These are phyloP conservation scores for Meriones psammophilus DNA, from an alignment of 2,797 vertebrate genomes.

Conservation along the genomic window DNA sequence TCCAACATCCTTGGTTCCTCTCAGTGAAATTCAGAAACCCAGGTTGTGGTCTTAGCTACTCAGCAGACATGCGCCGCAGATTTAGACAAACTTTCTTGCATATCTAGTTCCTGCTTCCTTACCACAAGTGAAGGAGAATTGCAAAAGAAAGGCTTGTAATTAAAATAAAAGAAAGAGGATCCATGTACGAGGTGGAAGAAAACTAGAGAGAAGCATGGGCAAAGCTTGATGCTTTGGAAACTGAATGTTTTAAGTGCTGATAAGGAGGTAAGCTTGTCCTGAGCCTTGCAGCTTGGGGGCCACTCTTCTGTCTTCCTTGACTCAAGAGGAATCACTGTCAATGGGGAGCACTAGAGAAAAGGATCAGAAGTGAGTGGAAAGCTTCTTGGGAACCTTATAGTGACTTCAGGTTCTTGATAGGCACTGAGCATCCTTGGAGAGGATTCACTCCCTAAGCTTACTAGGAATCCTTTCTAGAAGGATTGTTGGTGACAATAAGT, in stretches of 20 bases:
- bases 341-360: conserved; percentile 63
- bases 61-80: background rate
- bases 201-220: background rate
- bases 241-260: rapidly evolving
- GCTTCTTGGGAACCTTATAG: conserved; percentile 77
- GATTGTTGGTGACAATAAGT: conserved; percentile 67
- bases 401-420: conserved; percentile 70
- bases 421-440: conserved; percentile 75
- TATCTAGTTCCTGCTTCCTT: background rate
- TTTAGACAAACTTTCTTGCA: background rate
- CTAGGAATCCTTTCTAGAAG: conserved; percentile 76
- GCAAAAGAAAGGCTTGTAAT: background rate
- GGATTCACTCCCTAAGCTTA: conserved; percentile 81
- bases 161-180: background rate
- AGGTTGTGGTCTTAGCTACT: background rate
- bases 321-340: conserved; percentile 30
- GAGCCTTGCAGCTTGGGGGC: background rate
- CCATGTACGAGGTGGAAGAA: background rate
- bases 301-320: background rate
- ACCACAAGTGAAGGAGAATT: background rate
- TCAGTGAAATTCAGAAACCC: background rate
- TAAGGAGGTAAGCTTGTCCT: background rate
- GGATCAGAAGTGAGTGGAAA: conserved; percentile 43
- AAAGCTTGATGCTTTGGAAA: background rate
- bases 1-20: background rate